Evolutionary conservation across 2,113 vertebrate species (phyloP), one percentile per base, ranked within the genome.

Genomic region (Nanorana parkeri): DNA sequence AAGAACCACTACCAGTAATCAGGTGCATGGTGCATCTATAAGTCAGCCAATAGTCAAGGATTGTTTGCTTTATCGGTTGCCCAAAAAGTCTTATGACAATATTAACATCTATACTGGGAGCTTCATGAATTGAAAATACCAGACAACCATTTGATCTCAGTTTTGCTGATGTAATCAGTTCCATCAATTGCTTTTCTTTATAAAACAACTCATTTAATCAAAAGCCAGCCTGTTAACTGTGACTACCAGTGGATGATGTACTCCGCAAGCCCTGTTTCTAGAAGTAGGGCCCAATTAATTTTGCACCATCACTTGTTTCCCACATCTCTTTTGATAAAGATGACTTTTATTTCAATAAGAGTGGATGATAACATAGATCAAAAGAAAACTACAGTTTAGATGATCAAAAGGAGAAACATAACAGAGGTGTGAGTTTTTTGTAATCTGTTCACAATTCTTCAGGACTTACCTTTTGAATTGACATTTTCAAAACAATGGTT

Each of bases 131-230:
- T 19, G 26, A 8, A 56, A 73, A 32, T 55, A 19, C 1, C 21
- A 28, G 20, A 28, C 2, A 29, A 17, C 63, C 13, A 47, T 47
- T 47, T 65, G 26, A 71, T 58, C 52, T 29, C 52, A 29, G n/a
- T n/a, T 13, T 29, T 56, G 1, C 23, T 64, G 41, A 26, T 65
- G 16, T 64, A 21, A 51, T 29, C 29, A 13, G 28, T 47, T 63
- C 5, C 55, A 63, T 64, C 4, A 65, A 24, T 20, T 47, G 3
- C 10, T 64, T 17, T 21, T 54, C 28, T 47, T 47, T 54, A 51
- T 66, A 11, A 66, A 26, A 6, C 60, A n/a, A 17, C 75, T 66
- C 26, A n/a, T 51, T 52, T 52, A 52, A 69, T 69, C 36, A 69
- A 21, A 23, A 19, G 21, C 8, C 21, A 32, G 76, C 17, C 23